Evolutionary conservation across 2,797 vertebrate genomes (phyloP), one percentile per base, ranked within the genome.

Genomic region (Benthosema pterotum): DNA sequence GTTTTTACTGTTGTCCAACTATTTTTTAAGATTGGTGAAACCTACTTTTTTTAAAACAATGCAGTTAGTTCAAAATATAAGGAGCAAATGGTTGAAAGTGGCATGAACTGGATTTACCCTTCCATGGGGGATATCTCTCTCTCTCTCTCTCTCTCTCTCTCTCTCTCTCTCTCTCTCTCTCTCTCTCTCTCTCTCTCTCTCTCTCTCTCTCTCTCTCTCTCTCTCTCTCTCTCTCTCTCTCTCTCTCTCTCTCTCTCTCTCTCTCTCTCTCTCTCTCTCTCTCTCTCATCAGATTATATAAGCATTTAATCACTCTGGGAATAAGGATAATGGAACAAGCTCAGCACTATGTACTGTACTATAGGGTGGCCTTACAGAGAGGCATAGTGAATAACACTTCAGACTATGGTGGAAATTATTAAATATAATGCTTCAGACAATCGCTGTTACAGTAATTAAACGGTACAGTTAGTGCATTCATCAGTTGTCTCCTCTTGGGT

Each of bases 271-370:
- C 42, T 62, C 60, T 50, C 32, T 15, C 12, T 57, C 64, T 22
- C 11, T 43, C 18, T 8, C 45, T 49, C 32, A 16, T 11, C 71
- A 55, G 67, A 78, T 91, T 90, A 89, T 79, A 69, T 89, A 89
- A 90, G 45, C 49, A 17, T 83, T 80, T 88, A 87, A 90, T 90
- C 89, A 87, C 80, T 59, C 71, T 32, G 67, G 75, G 75, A 79
- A n/a, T n/a, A n/a, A n/a, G 87, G 73, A 72, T 64, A 72, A 63
- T 58, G 63, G 71, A 75, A 72, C 62, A 59, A 83, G 72, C 64
- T 52, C 52, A 63, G 60, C 46, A 55, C 52, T 50, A 45, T 14
- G 28, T 6, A n/a, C n/a, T 25, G 3, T 25, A 25, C 22, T 25
- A 25, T 32, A 38, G 32, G 32, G 32, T 38, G 32, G 6, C 7